Evolutionary conservation across 1,140 invertebrate genomes (phyloP).

Genomic region (Magallana angulata): DNA sequence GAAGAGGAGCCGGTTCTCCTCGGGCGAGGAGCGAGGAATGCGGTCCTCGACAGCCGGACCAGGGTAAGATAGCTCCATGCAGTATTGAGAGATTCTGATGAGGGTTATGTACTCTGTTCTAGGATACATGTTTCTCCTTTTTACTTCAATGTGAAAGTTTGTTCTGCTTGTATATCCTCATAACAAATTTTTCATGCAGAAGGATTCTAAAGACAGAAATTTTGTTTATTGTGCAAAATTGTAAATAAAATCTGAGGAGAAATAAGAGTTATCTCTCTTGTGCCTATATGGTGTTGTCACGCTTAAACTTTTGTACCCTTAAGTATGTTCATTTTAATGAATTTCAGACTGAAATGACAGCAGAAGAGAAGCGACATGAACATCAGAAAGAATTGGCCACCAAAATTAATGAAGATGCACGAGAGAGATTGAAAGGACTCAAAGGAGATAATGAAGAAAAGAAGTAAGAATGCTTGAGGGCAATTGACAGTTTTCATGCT

Average conservation of each 20-base stretch:
- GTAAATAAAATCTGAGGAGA: too few species aligned
- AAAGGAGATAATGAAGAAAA: slow-evolving; percentile 89
- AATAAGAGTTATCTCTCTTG: too few species aligned
- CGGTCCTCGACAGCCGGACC: slow-evolving; percentile 96
- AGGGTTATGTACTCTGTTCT: too few species aligned
- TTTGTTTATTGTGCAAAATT: background rate
- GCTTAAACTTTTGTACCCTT: too few species aligned
- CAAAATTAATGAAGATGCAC: slow-evolving; percentile 94
- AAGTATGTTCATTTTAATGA: too few species aligned
- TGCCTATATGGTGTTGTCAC: too few species aligned
- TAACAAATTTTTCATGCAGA: too few species aligned
- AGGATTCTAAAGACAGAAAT: too few species aligned
- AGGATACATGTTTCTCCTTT: too few species aligned
- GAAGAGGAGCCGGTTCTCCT: slow-evolving; percentile 85
- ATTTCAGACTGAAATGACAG: slow-evolving; percentile 90
- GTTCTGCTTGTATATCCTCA: too few species aligned
- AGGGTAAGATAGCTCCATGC: slow-evolving; percentile 82
- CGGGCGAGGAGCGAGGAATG: slow-evolving; percentile 92
- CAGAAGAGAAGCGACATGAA: slow-evolving; percentile 97
- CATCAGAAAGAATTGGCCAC: slow-evolving; percentile 97
- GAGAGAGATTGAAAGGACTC: slow-evolving; percentile 92
- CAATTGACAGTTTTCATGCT: background rate
- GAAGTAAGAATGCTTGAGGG: slow-evolving; percentile 83
- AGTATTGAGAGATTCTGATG: too few species aligned
- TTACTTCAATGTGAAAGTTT: too few species aligned